phyloP scores from a whole-genome alignment of 2,113 vertebrate species.

The Sinocyclocheilus grahami region DNA sequence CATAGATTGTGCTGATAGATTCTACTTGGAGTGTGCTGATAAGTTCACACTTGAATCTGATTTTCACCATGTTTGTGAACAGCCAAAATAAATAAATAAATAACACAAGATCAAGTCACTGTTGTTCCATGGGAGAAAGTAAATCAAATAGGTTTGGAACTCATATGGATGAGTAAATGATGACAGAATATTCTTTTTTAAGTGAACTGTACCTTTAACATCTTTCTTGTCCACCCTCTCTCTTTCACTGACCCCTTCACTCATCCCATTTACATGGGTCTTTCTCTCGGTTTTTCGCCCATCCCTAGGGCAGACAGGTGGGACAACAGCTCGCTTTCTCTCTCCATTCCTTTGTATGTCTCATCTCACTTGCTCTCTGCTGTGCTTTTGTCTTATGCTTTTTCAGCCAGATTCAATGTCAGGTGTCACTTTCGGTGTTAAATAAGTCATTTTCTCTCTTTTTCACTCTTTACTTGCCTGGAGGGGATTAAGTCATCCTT shows the following conservation, averaged over 20 bases:
- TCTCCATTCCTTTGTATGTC: slow-evolving; percentile 52
- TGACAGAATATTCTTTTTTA: background rate
- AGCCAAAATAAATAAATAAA: too few species aligned
- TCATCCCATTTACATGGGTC: background rate
- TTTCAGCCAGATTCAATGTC: slow-evolving; percentile 72
- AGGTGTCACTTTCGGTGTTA: slow-evolving; percentile 71
- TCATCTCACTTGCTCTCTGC: slow-evolving; percentile 49
- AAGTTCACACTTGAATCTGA: too few species aligned
- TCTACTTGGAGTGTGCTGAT: too few species aligned
- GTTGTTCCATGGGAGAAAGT: background rate
- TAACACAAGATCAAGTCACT: background rate
- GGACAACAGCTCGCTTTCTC: slow-evolving; percentile 11
- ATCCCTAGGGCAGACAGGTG: slow-evolving; percentile 43
- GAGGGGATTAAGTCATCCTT: slow-evolving; percentile 53
- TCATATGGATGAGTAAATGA: background rate
- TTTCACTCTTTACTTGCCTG: slow-evolving; percentile 55
- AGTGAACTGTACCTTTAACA: background rate
- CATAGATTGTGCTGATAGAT: background rate
- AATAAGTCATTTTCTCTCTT: slow-evolving; percentile 67
- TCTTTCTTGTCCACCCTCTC: background rate
- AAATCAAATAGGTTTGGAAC: background rate
- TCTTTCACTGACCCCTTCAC: background rate
- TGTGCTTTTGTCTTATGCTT: slow-evolving; percentile 57
- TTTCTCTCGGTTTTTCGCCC: slow-evolving; percentile 5
- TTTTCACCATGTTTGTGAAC: too few species aligned